Percentiles rank a stretch among this genome's conserved stretches.
These are phyloP conservation scores for Melikaiella ostensackeni DNA, from an alignment of 2,888 invertebrate genomes.

Conservation along the genomic window DNA sequence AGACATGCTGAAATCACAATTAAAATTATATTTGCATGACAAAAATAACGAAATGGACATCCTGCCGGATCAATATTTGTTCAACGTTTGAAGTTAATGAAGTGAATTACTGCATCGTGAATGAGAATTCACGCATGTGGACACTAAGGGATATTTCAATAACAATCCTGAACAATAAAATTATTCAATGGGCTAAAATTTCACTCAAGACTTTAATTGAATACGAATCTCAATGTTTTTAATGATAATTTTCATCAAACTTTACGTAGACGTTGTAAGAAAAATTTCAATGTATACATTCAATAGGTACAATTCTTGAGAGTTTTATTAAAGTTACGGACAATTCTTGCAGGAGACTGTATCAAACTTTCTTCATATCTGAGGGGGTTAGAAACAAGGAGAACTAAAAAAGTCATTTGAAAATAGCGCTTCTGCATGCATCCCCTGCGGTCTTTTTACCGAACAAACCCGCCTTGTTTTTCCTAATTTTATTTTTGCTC, in stretches of 20 bases:
- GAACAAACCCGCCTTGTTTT: constrained; percentile 7
- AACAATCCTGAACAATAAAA: no score
- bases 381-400: constrained; percentile 18
- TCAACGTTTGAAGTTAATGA: not conserved
- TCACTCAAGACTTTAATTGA: no score
- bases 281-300: not conserved
- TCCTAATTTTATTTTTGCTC: constrained; percentile 36
- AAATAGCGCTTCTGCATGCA: constrained; percentile 16
- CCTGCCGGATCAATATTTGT: not conserved
- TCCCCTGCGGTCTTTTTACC: constrained; percentile 22
- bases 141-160: no score
- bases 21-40: not conserved
- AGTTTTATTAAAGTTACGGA: constrained; percentile 24
- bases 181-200: no score
- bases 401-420: constrained; percentile 22
- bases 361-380: constrained; percentile 38
- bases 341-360: constrained; percentile 4
- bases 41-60: not conserved
- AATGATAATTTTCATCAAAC: not conserved
- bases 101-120: not conserved
- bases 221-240: no score
- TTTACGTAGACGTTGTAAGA: not conserved
- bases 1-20: not conserved
- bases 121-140: no score
- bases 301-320: constrained; percentile 5